Percentiles rank a stretch among this genome's conserved stretches.
Evolutionary conservation across 2,113 vertebrate species (phyloP).

Genomic region (Syngnathoides biaculeatus): DNA sequence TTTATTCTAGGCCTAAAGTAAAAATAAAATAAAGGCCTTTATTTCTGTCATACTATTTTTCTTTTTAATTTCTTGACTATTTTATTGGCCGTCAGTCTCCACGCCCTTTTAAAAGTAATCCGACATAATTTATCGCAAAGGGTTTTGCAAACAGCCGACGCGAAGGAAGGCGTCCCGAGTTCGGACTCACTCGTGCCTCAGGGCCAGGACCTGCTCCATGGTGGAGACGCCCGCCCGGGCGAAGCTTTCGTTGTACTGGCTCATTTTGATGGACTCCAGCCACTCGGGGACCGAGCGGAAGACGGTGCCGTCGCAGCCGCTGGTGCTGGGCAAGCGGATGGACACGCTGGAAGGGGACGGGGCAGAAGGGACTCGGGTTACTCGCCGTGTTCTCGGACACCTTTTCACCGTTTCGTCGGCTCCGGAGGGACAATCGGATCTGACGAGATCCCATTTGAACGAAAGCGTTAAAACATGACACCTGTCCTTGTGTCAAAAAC

Average conservation of each 20-base stretch:
- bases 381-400: not conserved
- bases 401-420: not conserved
- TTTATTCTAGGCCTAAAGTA: too few relatives aligned
- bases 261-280: slow-evolving; percentile 96
- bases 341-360: slow-evolving; percentile 75
- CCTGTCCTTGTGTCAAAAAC: too few relatives aligned
- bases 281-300: slow-evolving; percentile 89
- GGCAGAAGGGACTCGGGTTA: not conserved
- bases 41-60: too few relatives aligned
- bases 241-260: slow-evolving; percentile 89
- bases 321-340: slow-evolving; percentile 93
- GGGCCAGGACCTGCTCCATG: slow-evolving; percentile 89
- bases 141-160: too few relatives aligned
- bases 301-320: slow-evolving; percentile 81
- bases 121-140: not conserved
- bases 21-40: too few relatives aligned
- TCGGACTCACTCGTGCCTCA: slow-evolving; percentile 89
- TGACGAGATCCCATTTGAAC: too few relatives aligned
- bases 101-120: not conserved
- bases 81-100: too few relatives aligned
- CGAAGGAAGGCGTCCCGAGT: too few relatives aligned
- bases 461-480: too few relatives aligned
- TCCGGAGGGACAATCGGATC: not conserved
- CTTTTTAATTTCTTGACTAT: too few relatives aligned
- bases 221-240: slow-evolving; percentile 80